phyloP scores from a whole-genome alignment of 2,113 vertebrate genomes.

The Cheilinus undulatus region DNA sequence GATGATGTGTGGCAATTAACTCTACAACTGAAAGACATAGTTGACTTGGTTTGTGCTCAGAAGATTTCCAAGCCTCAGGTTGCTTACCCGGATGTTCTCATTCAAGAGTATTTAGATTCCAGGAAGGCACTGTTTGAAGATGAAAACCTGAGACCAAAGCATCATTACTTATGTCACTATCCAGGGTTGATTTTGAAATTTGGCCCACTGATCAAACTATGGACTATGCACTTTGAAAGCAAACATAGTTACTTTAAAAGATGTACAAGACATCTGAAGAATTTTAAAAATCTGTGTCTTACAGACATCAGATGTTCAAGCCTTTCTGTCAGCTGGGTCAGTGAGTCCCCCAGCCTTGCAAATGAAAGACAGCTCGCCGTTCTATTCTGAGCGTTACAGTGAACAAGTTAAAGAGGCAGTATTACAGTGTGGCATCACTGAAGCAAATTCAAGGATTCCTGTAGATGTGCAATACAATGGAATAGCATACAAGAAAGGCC shows the following conservation, averaged over 20 bases:
- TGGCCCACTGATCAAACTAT: no score
- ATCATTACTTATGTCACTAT: not conserved
- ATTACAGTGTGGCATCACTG: slow-evolving; percentile 49
- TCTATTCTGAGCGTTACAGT: slow-evolving; percentile 57
- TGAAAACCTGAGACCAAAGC: not conserved
- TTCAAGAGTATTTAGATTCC: not conserved
- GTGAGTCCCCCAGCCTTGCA: slow-evolving; percentile 21
- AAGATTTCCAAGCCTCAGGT: not conserved
- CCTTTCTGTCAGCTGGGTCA: slow-evolving; percentile 46
- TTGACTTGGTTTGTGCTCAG: not conserved
- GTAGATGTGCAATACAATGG: slow-evolving; percentile 46
- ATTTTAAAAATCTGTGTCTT: slow-evolving; percentile 61
- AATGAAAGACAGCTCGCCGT: slow-evolving; percentile 40
- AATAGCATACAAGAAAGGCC: slow-evolving; percentile 37
- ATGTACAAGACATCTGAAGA: slow-evolving; percentile 38
- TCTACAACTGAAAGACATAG: not conserved
- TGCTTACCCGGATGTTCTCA: not conserved
- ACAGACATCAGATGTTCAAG: slow-evolving; percentile 59
- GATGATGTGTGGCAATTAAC: not conserved
- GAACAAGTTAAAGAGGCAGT: slow-evolving; percentile 39
- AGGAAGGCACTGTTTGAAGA: not conserved
- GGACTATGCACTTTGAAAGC: slow-evolving; percentile 52
- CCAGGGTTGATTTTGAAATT: not conserved
- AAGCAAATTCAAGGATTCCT: slow-evolving; percentile 44
- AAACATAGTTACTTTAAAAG: slow-evolving; percentile 43